Base-by-base conservation (phyloP, 1,140 invertebrate genomes). In the Phthorimaea operculella region DNA sequence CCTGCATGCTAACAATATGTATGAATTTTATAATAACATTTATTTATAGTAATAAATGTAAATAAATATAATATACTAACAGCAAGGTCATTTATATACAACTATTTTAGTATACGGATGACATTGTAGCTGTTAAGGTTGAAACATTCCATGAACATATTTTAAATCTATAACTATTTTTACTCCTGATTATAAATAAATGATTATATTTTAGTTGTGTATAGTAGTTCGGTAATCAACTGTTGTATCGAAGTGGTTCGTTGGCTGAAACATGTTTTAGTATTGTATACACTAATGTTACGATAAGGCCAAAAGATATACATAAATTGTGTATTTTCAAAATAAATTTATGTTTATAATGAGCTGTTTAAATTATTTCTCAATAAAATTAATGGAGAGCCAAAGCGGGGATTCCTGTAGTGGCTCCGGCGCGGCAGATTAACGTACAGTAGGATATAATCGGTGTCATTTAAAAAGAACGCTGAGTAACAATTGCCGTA, bases 241-340 rank as follows among this genome's bases (percentile, higher is more conserved):
- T 83, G 79, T 83, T 83, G 79, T 83, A 83, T 77, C 64, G 62
- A 66, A 62, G 62, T 72, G 68, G 78, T 63, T 66, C 68, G 70
- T 70, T 80, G 74, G 73, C 70, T 67, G 68, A 76, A 68, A 68
- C 72, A 65, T 72, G 62, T 74, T 64, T 72, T 74, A 76, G 68
- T 74, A 76, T 70, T 76, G 60, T 76, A 54, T 78, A 75, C 69
- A 76, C 76, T 79, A 74, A 81, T 80, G 69, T 74, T 79, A 76
- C 62, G 69, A 60, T 83, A 79, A 81, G 75, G 78, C 77, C 79
- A 80, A 83, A 83, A 76, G 71, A 79, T 79, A 83, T 79, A 81
- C 78, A 79, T 78, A 73, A n/a, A 73, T 70, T 79, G 76, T 78
- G 78, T 81, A 79, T 79, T 81, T 76, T 70, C 62, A 66, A 64